Evolutionary conservation across 2,113 vertebrate species (phyloP), one percentile per base, ranked within the genome.

Genomic region (Girardinichthys multiradiatus): DNA sequence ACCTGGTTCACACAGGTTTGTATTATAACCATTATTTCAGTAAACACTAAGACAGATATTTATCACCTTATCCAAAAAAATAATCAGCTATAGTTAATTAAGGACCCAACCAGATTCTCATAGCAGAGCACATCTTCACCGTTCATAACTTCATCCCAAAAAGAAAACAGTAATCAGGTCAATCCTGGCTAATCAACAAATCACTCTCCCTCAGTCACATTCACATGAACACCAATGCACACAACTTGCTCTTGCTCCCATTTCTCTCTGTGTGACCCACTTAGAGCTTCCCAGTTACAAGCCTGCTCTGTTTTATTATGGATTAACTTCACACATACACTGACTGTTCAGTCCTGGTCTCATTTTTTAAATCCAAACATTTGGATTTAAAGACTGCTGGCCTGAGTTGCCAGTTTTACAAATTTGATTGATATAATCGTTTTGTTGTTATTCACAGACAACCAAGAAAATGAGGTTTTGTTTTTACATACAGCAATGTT

Each of bases 181-280:
- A 86, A 79, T 81, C 77, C 74, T 59, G 65, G 85, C 72, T 85
- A 87, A 89, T 91, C 81, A 87, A 81, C 76, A 76, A 77, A 75
- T 54, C 64, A 72, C 48, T 86, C 73, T 85, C 61, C 33, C 69
- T 74, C 64, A 33, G 45, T 30, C 64, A 29, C 4, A 62, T 74
- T 81, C 64, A 67, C 48, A 54, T 59, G 19, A 63, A 64, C 59
- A 65, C 72, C 71, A 57, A 82, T 63, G 29, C 71, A 42, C 65
- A 57, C 73, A 61, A 65, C 66, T 71, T 72, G 65, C 75, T 70
- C 76, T 62, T 59, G 30, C 86, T 81, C 79, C 42, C 60, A 24
- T 63, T 63, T 63, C 84, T 88, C 82, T 88, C 72, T 78, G 75
- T 83, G 78, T 93, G 92, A 94, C 93, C 93, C 86, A 94, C 79